phyloP scores from a whole-genome alignment of 2,888 invertebrate species.

The Margaritifera margaritifera region DNA sequence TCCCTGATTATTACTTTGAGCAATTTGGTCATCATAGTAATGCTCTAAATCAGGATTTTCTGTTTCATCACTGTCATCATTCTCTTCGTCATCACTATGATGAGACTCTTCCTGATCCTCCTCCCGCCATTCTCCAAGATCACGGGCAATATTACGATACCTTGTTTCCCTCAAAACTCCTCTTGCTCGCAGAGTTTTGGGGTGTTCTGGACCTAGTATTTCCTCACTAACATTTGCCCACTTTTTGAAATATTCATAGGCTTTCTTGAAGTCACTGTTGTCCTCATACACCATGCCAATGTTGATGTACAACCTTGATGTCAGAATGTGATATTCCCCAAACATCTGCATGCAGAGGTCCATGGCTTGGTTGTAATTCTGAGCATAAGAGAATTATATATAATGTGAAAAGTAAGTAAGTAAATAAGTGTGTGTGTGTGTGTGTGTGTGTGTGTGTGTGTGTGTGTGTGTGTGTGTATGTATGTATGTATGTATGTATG shows the following conservation, averaged over 20 bases:
- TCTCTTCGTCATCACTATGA: constrained; percentile 47
- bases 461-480: no score
- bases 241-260: constrained; percentile 70
- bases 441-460: no score
- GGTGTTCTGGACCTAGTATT: constrained; percentile 70
- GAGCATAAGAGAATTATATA: constrained; percentile 4
- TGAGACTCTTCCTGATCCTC: constrained; percentile 47
- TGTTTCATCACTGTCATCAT: constrained; percentile 49
- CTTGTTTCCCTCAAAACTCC: constrained; percentile 68
- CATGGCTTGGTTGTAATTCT: constrained; percentile 70
- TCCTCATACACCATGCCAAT: constrained; percentile 72
- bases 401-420: no score
- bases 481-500: no score
- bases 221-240: constrained; percentile 70
- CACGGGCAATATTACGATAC: constrained; percentile 65
- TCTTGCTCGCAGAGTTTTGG: constrained; percentile 70
- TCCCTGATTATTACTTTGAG: constrained; percentile 39
- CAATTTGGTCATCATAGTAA: constrained; percentile 62
- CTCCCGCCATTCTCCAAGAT: constrained; percentile 58
- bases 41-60: constrained; percentile 62
- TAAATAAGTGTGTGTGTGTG: no score
- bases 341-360: constrained; percentile 71
- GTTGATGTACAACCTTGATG: constrained; percentile 70
- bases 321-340: constrained; percentile 69
- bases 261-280: constrained; percentile 69